Evolutionary conservation across 2,888 invertebrate species (phyloP).

Genomic region (Branchipolynoe longqiensis): DNA sequence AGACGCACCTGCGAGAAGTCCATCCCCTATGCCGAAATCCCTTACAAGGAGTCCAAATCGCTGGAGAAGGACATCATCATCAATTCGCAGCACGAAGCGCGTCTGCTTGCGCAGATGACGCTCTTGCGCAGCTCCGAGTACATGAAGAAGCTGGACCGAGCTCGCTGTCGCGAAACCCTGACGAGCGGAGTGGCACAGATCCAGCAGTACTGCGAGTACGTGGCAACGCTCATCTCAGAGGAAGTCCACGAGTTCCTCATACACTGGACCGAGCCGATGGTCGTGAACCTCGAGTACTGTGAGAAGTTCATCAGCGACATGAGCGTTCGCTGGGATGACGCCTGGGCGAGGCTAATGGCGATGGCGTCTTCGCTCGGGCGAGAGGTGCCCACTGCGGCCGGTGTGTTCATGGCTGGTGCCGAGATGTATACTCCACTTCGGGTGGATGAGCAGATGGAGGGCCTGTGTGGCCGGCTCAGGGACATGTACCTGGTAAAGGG

Average conservation of each 20-base stretch:
- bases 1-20: slow-evolving; percentile 54
- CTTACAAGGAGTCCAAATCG: slow-evolving; percentile 63
- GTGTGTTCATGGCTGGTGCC: slow-evolving; percentile 64
- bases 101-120: slow-evolving; percentile 61
- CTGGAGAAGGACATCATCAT: slow-evolving; percentile 61
- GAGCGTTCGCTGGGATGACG: slow-evolving; percentile 69
- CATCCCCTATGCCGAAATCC: slow-evolving; percentile 65
- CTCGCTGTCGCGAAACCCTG: slow-evolving; percentile 39
- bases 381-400: slow-evolving; percentile 62
- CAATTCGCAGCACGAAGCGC: slow-evolving; percentile 59
- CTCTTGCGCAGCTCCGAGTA: slow-evolving; percentile 60
- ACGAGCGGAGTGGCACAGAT: slow-evolving; percentile 57
- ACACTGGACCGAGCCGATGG: slow-evolving; percentile 61
- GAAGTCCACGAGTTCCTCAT: slow-evolving; percentile 60
- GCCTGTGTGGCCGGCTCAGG: slow-evolving; percentile 60
- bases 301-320: slow-evolving; percentile 62
- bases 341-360: slow-evolving; percentile 67
- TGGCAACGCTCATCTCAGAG: slow-evolving; percentile 60
- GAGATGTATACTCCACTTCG: slow-evolving; percentile 61
- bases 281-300: slow-evolving; percentile 66
- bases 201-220: slow-evolving; percentile 59
- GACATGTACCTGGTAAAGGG: slow-evolving; percentile 65
- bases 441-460: slow-evolving; percentile 61
- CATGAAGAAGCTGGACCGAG: slow-evolving; percentile 66
- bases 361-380: slow-evolving; percentile 66